Evolutionary conservation across 2,888 invertebrate species (phyloP).

Genomic region (Platycnemis pennipes): DNA sequence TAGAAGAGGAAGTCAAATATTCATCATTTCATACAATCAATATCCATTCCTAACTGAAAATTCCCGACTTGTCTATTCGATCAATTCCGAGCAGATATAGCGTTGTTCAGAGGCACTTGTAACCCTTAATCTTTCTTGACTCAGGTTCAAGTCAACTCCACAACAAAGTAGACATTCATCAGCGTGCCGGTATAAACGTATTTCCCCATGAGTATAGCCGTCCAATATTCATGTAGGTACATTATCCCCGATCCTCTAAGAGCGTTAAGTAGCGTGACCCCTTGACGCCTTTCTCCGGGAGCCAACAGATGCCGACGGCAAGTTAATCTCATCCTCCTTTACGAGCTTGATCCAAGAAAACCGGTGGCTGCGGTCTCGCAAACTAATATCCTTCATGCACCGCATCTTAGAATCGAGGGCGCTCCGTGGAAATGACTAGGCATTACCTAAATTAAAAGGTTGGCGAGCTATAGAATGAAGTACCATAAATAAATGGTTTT

Average conservation of each 20-base stretch:
- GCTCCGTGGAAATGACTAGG: too few species aligned
- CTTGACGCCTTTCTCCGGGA: background rate
- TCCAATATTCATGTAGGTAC: background rate
- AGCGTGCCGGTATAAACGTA: background rate
- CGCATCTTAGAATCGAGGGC: background rate
- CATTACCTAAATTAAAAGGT: too few species aligned
- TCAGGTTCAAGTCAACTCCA: background rate
- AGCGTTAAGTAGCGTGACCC: background rate
- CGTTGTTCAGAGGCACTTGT: too few species aligned
- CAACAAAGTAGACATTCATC: background rate
- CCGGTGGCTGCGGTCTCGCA: background rate
- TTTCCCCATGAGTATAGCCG: background rate
- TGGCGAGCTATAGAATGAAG: too few species aligned
- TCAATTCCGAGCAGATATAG: too few species aligned
- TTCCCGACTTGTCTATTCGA: too few species aligned
- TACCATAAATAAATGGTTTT: too few species aligned
- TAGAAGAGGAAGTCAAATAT: too few species aligned
- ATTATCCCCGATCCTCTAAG: background rate
- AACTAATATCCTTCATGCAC: background rate
- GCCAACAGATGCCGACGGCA: background rate
- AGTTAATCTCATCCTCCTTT: background rate
- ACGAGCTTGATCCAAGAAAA: background rate
- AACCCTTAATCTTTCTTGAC: too few species aligned
- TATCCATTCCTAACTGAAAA: too few species aligned
- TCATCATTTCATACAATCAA: too few species aligned